Evolutionary conservation across 2,113 vertebrate species (phyloP).

Genomic region (Apteryx owenii): DNA sequence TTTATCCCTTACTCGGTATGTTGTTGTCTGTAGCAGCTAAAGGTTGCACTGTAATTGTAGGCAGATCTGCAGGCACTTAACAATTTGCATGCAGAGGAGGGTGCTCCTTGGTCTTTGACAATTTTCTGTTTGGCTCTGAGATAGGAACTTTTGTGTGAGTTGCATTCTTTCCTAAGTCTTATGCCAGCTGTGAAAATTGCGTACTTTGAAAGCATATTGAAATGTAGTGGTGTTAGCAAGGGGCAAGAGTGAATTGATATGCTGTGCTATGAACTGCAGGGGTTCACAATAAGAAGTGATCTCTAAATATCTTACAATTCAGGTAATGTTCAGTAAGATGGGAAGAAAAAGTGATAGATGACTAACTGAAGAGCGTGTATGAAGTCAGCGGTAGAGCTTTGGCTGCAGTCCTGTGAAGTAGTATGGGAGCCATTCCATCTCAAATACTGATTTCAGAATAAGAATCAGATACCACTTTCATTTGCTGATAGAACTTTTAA

Average conservation of each 20-base stretch:
- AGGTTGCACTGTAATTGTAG: neutral
- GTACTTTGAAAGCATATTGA: neutral
- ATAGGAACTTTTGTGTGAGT: neutral
- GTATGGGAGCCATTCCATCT: rapidly evolving
- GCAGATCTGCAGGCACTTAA: neutral
- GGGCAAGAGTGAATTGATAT: rapidly evolving
- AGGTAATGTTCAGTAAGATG: neutral
- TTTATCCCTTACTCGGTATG: neutral
- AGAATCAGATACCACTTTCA: rapidly evolving
- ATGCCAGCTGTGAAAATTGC: neutral
- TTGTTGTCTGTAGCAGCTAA: neutral
- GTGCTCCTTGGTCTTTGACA: neutral
- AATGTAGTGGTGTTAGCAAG: neutral
- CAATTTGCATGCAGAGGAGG: neutral
- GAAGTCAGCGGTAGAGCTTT: neutral
- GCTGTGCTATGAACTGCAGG: neutral
- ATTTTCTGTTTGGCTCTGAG: neutral
- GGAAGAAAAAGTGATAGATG: neutral
- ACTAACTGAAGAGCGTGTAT: rapidly evolving
- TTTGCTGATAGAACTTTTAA: neutral
- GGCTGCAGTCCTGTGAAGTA: neutral
- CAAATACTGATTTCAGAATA: rapidly evolving
- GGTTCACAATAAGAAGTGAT: neutral
- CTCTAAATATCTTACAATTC: too few species aligned
- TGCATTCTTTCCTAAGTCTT: neutral